These are phyloP conservation scores for Falco peregrinus DNA, from an alignment of 2,797 vertebrate species.

Conservation along the genomic window DNA sequence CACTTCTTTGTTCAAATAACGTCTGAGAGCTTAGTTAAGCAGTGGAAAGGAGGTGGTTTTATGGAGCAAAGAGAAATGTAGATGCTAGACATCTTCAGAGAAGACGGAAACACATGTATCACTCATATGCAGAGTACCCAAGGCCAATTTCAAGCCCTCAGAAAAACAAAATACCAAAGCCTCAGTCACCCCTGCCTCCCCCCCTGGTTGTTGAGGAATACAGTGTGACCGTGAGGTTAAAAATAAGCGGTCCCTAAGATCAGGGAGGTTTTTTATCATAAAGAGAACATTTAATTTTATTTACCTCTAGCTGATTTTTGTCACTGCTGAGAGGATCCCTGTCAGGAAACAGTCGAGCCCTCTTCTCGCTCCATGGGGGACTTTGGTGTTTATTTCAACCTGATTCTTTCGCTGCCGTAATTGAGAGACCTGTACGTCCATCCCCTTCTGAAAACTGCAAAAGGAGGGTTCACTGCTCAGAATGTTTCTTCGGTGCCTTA, in stretches of 20 bases:
- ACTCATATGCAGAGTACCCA: not conserved
- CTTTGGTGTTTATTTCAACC: not conserved
- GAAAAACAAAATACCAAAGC: not conserved
- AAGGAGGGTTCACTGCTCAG: accelerated
- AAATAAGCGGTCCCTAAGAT: not conserved
- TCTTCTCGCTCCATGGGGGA: not conserved
- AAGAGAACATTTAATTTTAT: not conserved
- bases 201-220: not conserved
- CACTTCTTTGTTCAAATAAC: not conserved
- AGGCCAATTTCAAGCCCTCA: not conserved
- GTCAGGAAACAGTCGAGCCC: not conserved
- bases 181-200: not conserved
- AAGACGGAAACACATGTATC: not conserved
- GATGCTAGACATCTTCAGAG: not conserved
- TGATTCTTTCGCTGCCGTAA: not conserved
- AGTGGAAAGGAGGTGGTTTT: not conserved
- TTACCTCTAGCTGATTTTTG: not conserved
- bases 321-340: not conserved
- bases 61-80: not conserved
- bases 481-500: not conserved
- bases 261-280: not conserved
- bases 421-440: not conserved
- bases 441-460: not conserved
- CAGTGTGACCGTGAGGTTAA: not conserved
- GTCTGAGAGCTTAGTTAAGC: not conserved